phyloP scores from a whole-genome alignment of 2,888 invertebrate species.

The Leistus spinibarbis region DNA sequence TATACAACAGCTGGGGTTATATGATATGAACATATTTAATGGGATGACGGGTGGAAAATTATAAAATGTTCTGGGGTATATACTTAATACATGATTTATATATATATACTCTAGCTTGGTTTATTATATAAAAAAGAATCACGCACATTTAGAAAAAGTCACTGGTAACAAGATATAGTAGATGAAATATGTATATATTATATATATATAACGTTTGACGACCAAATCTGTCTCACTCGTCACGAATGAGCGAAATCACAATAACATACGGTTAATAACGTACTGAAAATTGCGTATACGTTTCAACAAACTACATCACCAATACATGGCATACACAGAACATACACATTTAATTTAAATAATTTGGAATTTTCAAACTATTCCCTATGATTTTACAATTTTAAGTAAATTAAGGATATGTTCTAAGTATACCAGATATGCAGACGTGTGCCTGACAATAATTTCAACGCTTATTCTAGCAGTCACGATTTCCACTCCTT shows the following conservation, averaged over 20 bases:
- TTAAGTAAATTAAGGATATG: too few species aligned
- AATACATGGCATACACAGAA: too few species aligned
- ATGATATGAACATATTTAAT: constrained; percentile 30
- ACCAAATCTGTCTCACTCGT: background rate
- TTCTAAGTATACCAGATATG: too few species aligned
- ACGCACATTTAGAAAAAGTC: constrained; percentile 36
- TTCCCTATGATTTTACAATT: too few species aligned
- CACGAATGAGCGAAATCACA: background rate
- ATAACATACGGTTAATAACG: background rate
- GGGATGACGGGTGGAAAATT: constrained; percentile 28
- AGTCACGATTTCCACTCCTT: constrained; percentile 82
- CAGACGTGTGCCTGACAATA: too few species aligned
- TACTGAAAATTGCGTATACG: too few species aligned
- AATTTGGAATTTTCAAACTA: too few species aligned
- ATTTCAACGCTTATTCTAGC: constrained; percentile 46
- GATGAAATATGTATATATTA: background rate
- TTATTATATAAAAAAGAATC: constrained; percentile 26
- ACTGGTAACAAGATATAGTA: constrained; percentile 16
- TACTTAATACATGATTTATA: background rate
- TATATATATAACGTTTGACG: background rate
- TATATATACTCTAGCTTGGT: constrained; percentile 9
- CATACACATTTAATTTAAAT: too few species aligned
- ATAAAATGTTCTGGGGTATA: constrained; percentile 25
- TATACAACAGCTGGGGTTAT: constrained; percentile 34
- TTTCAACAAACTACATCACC: too few species aligned